Evolutionary conservation across 35 echinoderm and acorn worm species (phyloP).

Genomic region (Apostichopus japonicus): DNA sequence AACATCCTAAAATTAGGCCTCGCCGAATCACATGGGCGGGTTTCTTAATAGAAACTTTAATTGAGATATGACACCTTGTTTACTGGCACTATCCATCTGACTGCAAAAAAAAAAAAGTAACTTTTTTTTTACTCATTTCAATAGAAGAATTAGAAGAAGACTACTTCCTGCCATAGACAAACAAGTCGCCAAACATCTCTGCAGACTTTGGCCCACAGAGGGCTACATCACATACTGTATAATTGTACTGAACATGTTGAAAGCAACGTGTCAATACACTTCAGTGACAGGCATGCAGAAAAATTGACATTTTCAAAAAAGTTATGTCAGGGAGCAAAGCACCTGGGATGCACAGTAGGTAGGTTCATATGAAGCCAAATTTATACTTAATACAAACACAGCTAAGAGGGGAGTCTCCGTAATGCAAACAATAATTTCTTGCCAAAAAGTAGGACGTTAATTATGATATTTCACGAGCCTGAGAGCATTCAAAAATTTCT

Average conservation of each 20-base stretch:
- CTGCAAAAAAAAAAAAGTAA: not conserved
- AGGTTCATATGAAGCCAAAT: not conserved
- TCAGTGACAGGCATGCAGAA: not conserved
- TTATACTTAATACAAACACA: not conserved
- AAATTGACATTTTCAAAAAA: not conserved
- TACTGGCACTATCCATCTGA: not conserved
- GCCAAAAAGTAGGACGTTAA: too few species aligned
- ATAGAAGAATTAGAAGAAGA: too few species aligned
- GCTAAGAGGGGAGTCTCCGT: not conserved
- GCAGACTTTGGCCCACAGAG: not conserved
- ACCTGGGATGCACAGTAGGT: not conserved
- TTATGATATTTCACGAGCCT: too few species aligned
- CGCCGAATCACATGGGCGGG: not conserved
- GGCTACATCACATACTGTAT: not conserved
- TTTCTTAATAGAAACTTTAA: not conserved
- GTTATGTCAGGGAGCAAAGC: not conserved
- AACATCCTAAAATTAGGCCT: not conserved
- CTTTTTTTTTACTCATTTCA: too few species aligned
- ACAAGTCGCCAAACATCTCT: too few species aligned
- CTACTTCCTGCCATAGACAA: too few species aligned
- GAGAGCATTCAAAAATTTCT: too few species aligned
- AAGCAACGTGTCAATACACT: not conserved
- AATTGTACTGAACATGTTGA: not conserved
- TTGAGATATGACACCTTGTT: slow-evolving; percentile 5
- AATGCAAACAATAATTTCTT: not conserved